Evolutionary conservation across 2,797 vertebrate genomes (phyloP).

Genomic region (Anisognathus igniventris): DNA sequence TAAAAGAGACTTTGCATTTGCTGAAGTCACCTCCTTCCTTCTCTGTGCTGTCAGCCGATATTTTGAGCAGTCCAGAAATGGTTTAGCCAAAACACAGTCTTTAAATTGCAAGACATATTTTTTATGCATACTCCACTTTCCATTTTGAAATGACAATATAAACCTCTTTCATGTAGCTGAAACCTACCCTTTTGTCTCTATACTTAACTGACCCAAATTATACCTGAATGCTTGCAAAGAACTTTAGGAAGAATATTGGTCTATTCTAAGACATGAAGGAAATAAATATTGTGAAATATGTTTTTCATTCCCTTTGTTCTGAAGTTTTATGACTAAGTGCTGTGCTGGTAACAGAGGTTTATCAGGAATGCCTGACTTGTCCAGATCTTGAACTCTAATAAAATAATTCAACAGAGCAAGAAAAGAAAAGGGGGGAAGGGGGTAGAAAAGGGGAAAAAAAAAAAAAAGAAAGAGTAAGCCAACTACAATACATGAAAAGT

Average conservation of each 20-base stretch:
- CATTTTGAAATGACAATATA: slow-evolving; percentile 2
- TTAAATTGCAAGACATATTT: slow-evolving; percentile 2
- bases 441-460: accelerated
- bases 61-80: background rate
- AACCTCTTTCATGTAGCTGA: slow-evolving; percentile 13
- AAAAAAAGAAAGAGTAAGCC: background rate
- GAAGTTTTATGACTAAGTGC: slow-evolving; percentile 12
- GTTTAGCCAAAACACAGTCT: background rate
- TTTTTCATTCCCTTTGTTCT: slow-evolving; percentile 30
- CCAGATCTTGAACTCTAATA: slow-evolving; percentile 12
- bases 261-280: slow-evolving; percentile 16
- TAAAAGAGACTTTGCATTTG: background rate
- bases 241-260: background rate
- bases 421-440: background rate
- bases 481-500: background rate
- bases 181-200: background rate
- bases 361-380: background rate
- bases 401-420: background rate
- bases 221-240: background rate
- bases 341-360: slow-evolving; percentile 12
- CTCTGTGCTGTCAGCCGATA: background rate
- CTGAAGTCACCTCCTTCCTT: background rate
- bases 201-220: slow-evolving; percentile 46
- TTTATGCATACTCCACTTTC: slow-evolving; percentile 17
- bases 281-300: slow-evolving; percentile 29